Base-by-base conservation (phyloP, 2,113 vertebrate species). In the Zapornia atra region DNA sequence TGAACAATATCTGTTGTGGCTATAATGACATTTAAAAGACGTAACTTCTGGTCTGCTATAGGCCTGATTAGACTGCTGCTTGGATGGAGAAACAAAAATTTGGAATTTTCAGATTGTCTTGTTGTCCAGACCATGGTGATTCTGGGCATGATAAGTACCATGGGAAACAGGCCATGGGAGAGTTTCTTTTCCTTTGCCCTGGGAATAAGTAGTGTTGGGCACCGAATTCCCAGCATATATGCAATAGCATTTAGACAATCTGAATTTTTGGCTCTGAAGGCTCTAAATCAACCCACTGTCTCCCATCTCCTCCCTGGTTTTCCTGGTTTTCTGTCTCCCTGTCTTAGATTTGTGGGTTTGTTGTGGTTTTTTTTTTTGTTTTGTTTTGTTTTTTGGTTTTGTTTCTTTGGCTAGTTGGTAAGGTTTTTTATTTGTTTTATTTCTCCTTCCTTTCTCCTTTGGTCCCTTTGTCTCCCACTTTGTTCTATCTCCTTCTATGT, bases 41-140 rank as follows among this genome's bases (percentile, higher is more conserved):
- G 59, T 71, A 1, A 2, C 26, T 71, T 66, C 7, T 56, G 33
- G 4, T 53, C 18, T n/a, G 28, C 53, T 59, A 73, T 5, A 54
- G 12, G 24, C 3, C 12, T 0, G 8, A 29, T 64, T 38, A 82
- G 51, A 13, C 2, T 38, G 6, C 1, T 3, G 4, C 22, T 3
- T 71, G 10, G 24, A 33, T 60, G 6, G 3, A 93, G 42, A 79
- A 91, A 73, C 1, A 76, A 88, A 86, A 61, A 56, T 9, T 3
- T 44, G 5, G 11, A 59, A 11, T 40, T 75, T 81, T 81, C 65
- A 80, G 26, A 48, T 48, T 82, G 9, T 14, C 5, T 60, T 71
- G 2, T 21, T 75, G 15, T 66, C 22, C 29, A 64, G 19, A 26
- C 6, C 31, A 44, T 4, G 53, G 33, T 40, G 20, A 68, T 79